phyloP scores from a whole-genome alignment of 2,888 invertebrate species.

The Julus scanicus region DNA sequence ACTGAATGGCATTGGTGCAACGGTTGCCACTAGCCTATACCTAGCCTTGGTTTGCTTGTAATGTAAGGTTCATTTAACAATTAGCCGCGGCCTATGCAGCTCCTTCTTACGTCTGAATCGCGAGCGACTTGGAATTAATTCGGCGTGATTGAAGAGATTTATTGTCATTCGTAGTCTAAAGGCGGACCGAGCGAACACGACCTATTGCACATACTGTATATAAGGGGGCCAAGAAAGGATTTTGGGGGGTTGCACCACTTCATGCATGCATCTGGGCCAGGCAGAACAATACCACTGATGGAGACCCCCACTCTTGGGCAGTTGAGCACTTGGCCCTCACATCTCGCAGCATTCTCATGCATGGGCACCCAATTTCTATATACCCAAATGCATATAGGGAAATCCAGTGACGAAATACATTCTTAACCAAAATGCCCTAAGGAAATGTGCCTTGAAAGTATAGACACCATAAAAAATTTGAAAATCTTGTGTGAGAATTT shows the following conservation, averaged over 20 bases:
- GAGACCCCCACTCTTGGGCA: constrained; percentile 9
- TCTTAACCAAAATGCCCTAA: neutral
- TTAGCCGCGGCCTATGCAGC: constrained; percentile 52
- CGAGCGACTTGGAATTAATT: constrained; percentile 55
- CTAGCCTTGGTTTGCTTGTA: constrained; percentile 41
- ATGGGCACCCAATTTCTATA: neutral
- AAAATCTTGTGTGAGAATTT: no score
- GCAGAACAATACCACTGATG: neutral
- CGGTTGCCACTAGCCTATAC: constrained; percentile 33
- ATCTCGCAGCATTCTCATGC: neutral
- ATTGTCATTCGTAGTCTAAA: constrained; percentile 53
- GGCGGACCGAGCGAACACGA: constrained; percentile 10
- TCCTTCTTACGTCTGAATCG: constrained; percentile 36
- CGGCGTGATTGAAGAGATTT: constrained; percentile 57
- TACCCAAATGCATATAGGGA: neutral
- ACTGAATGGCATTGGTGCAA: constrained; percentile 27
- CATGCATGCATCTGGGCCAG: constrained; percentile 21
- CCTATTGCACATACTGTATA: constrained; percentile 7
- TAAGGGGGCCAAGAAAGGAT: neutral
- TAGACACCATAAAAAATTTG: no score
- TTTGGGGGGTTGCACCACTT: constrained; percentile 6
- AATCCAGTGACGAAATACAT: neutral
- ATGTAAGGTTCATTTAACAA: constrained; percentile 57
- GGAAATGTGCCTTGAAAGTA: no score
- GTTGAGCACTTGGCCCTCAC: neutral